These are phyloP conservation scores for Creontiades dilutus DNA, from an alignment of 2,888 invertebrate genomes.

Conservation along the genomic window DNA sequence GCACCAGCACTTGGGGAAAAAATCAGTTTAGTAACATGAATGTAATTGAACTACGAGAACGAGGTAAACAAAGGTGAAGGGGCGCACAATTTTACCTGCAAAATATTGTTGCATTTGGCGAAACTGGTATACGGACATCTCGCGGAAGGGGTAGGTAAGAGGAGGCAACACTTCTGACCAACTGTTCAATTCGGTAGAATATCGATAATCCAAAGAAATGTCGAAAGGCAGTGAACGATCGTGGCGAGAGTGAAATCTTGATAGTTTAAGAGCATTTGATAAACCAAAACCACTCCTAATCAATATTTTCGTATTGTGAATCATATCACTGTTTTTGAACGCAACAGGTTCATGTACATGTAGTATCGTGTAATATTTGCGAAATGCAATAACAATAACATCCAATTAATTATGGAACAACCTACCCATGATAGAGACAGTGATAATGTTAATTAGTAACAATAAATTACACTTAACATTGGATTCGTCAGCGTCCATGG, in stretches of 20 bases:
- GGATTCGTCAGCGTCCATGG: neutral
- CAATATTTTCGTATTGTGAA: neutral
- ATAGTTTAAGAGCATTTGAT: neutral
- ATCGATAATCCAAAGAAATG: neutral
- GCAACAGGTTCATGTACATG: no score
- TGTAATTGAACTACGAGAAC: no score
- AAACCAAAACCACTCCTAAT: neutral
- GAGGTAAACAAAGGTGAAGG: neutral
- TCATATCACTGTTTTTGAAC: neutral
- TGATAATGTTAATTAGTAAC: neutral
- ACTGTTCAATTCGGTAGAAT: neutral
- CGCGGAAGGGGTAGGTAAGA: neutral
- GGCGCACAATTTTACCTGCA: constrained; percentile 16
- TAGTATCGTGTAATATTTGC: no score
- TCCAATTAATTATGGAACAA: neutral
- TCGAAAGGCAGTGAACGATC: neutral
- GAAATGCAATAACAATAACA: no score
- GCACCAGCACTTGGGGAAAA: no score
- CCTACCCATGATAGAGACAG: neutral
- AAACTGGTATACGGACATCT: neutral
- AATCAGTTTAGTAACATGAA: no score
- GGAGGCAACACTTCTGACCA: neutral
- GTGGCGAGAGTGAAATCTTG: neutral
- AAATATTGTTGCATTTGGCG: neutral
- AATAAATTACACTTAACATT: constrained; percentile 38